Evolutionary conservation across 2,797 vertebrate species (phyloP), one percentile per base, ranked within the genome.

Genomic region (Bucorvus abyssinicus): DNA sequence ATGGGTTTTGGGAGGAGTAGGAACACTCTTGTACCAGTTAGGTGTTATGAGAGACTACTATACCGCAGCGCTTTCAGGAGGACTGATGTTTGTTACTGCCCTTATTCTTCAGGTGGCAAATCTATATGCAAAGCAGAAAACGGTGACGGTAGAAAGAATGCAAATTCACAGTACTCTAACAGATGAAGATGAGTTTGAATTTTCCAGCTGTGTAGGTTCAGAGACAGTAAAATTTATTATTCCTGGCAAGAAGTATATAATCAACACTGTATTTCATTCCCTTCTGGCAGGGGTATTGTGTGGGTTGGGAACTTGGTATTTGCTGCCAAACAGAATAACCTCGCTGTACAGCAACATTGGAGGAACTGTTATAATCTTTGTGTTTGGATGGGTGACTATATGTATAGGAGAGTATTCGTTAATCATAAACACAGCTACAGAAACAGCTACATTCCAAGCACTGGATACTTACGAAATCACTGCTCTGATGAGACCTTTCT

Each of bases 171-270:
- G 98, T 95, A 97, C 98, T 94, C 97, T 99, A 89, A 98, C 98
- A 42, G 99, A 99, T 96, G 99, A 99, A 97, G 99, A 99, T 89
- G 99, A 99, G 87, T 98, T 99, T 97, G 99, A 99, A 94, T 99
- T 99, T 97, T 98, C 98, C 73, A 98, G 99, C 96, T 99, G 99
- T 80, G 95, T 98, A 52, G 98, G 98, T 94, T 98, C 98, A 47
- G 99, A 99, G 96, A 99, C 99, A 2, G 97, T 99, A 79, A 98
- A 97, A 94, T 99, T 99, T 95, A 98, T 99, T 84, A 98, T 99
- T 93, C 98, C 99, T 10, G 99, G 99, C 95, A 99, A 99, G 98
- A 99, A 98, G 96, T 99, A 99, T 78, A 95, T 98, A 57, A 96
- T 98, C 91, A 99, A 99, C 94, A 97, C 98, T 44, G 95, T 99